These are phyloP conservation scores for Cyrtodaria siliqua DNA, from an alignment of 2,888 invertebrate genomes.

Conservation along the genomic window DNA sequence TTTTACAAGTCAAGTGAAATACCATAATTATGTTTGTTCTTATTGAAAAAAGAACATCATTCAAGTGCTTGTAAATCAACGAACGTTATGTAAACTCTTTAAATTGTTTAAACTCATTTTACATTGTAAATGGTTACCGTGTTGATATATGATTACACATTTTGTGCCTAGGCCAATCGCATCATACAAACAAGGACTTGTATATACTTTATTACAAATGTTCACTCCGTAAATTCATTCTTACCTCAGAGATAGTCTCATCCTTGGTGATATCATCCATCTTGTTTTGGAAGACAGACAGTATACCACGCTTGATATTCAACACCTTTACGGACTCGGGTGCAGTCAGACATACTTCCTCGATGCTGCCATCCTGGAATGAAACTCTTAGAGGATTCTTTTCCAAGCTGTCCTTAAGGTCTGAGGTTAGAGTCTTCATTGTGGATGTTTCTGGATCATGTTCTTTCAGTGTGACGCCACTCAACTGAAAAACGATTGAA, in stretches of 20 bases:
- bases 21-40: too few relatives aligned
- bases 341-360: constrained; percentile 47
- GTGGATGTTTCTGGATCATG: constrained; percentile 52
- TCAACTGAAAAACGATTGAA: constrained; percentile 52
- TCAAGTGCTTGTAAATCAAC: too few relatives aligned
- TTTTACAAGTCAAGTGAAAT: too few relatives aligned
- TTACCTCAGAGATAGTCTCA: constrained; percentile 54
- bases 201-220: too few relatives aligned
- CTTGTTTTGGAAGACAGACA: constrained; percentile 59
- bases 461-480: constrained; percentile 50
- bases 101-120: too few relatives aligned
- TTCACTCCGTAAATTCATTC: too few relatives aligned
- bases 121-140: too few relatives aligned
- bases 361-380: constrained; percentile 59
- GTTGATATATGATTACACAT: too few relatives aligned
- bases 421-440: constrained; percentile 32
- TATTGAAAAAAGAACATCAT: too few relatives aligned
- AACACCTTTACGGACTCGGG: constrained; percentile 30
- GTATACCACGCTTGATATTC: constrained; percentile 61
- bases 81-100: too few relatives aligned
- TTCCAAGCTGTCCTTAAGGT: constrained; percentile 31
- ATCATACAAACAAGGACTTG: too few relatives aligned
- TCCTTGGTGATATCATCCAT: constrained; percentile 55
- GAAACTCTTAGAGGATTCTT: constrained; percentile 51
- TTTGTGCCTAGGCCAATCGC: too few relatives aligned